Conservation (phyloP, 1,140 invertebrate species). For the Matsumurasca onukii region DNA sequence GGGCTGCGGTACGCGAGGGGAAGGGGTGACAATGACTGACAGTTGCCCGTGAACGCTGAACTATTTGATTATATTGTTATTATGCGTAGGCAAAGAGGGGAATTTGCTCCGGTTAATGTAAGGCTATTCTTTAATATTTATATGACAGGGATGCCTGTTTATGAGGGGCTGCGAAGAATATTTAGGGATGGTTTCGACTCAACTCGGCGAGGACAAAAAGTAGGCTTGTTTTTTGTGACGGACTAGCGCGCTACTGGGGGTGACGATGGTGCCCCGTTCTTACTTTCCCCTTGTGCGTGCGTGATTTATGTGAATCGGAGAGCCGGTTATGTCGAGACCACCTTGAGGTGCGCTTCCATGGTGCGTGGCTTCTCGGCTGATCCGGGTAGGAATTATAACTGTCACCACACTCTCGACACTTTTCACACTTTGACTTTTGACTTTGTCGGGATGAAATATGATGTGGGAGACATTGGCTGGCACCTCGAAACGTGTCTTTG, state of each 20-base stretch:
- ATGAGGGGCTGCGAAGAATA: constrained; percentile 10
- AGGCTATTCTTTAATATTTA: constrained; percentile 30
- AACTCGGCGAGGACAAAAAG: constrained; percentile 8
- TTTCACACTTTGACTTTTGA: too few relatives aligned
- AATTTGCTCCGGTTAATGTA: constrained; percentile 29
- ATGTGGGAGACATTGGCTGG: too few relatives aligned
- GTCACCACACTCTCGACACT: neutral
- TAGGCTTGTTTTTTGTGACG: constrained; percentile 12
- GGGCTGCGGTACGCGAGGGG: too few relatives aligned
- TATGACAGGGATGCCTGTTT: constrained; percentile 19
- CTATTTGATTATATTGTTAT: constrained; percentile 28
- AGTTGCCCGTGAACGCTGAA: neutral
- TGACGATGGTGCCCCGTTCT: constrained; percentile 5
- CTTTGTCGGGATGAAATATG: too few relatives aligned
- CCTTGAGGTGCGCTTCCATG: neutral
- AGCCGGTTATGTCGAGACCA: constrained; percentile 1
- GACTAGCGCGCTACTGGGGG: neutral
- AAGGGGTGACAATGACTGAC: neutral
- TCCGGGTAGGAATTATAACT: constrained; percentile 1
- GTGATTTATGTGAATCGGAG: constrained; percentile 12
- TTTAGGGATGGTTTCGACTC: constrained; percentile 20
- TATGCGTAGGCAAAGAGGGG: constrained; percentile 22
- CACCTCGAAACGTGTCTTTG: too few relatives aligned
- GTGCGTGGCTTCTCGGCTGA: neutral
- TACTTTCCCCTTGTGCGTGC: constrained; percentile 3